Conservation (phyloP, 2,888 invertebrate genomes). For the Strigamia maritima region DNA sequence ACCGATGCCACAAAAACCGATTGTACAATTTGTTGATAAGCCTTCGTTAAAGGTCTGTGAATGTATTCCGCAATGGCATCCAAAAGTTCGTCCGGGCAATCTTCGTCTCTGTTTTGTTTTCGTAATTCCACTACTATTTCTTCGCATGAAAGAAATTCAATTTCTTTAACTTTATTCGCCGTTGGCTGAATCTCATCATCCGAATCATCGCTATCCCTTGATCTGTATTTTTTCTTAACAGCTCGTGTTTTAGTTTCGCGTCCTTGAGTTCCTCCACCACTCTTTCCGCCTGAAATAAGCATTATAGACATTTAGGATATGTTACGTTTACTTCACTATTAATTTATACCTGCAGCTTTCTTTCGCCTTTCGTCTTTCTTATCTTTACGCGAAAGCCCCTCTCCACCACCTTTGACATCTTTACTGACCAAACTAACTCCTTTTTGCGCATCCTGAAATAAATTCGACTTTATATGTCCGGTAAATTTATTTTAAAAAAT, state of each 20-base stretch:
- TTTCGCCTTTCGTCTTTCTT: constrained; percentile 83
- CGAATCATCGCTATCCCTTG: constrained; percentile 65
- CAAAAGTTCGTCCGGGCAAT: constrained; percentile 68
- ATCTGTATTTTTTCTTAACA: constrained; percentile 69
- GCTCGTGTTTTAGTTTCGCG: constrained; percentile 93
- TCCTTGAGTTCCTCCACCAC: constrained; percentile 87
- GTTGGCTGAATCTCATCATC: constrained; percentile 57
- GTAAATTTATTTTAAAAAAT: neutral
- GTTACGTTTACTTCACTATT: neutral
- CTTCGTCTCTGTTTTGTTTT: constrained; percentile 53
- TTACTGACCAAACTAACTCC: constrained; percentile 15
- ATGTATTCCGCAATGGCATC: constrained; percentile 67
- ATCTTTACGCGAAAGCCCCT: constrained; percentile 53
- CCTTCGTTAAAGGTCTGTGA: constrained; percentile 55
- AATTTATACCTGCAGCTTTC: constrained; percentile 64
- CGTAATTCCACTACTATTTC: constrained; percentile 67
- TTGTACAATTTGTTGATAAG: constrained; percentile 62
- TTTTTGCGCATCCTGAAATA: constrained; percentile 40
- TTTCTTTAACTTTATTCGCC: constrained; percentile 49
- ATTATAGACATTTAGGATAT: neutral
- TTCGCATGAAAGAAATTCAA: constrained; percentile 65
- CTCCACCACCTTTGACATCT: neutral
- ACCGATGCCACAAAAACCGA: constrained; percentile 70
- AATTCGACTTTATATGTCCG: neutral
- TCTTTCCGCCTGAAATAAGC: constrained; percentile 63